phyloP scores from a whole-genome alignment of 1,140 invertebrate species.

The Drosophila repleta region DNA sequence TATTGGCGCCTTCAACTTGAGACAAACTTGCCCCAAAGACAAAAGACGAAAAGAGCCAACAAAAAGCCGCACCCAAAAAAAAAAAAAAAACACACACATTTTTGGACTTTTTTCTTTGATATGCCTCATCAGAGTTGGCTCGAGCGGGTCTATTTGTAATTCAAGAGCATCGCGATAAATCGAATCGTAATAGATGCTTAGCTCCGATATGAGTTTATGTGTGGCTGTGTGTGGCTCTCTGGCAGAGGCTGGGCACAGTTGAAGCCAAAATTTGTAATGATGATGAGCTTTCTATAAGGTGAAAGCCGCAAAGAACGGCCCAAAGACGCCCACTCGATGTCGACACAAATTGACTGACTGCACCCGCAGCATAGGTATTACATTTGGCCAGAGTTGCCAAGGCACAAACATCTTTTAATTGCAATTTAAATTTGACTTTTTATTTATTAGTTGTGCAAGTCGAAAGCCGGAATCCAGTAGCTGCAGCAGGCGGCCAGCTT shows the following conservation, averaged over 20 bases:
- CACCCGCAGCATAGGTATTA: constrained; percentile 16
- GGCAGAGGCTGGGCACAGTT: constrained; percentile 37
- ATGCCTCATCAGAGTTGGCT: constrained; percentile 15
- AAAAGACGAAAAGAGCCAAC: constrained; percentile 8
- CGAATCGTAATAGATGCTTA: constrained; percentile 52
- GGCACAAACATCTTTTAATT: constrained; percentile 34
- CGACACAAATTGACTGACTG: constrained; percentile 26
- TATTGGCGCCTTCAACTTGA: constrained; percentile 77
- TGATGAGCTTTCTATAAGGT: constrained; percentile 45
- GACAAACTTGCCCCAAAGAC: constrained; percentile 14
- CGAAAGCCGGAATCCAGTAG: constrained; percentile 19
- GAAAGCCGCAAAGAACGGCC: constrained; percentile 41
- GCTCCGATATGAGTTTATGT: constrained; percentile 7
- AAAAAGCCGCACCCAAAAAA: constrained; percentile 33
- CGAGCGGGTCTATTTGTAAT: constrained; percentile 52
- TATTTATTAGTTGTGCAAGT: constrained; percentile 36
- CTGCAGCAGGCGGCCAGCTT: too few species aligned
- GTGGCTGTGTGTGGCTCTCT: background rate
- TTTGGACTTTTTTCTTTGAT: constrained; percentile 26
- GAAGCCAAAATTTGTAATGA: constrained; percentile 41
- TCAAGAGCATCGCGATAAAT: constrained; percentile 73
- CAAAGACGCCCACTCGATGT: constrained; percentile 29
- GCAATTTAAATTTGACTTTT: constrained; percentile 21
- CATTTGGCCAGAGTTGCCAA: constrained; percentile 10
- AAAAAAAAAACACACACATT: constrained; percentile 27